Base-by-base conservation (phyloP, 2,888 invertebrate genomes). In the Hofmannophila pseudospretella region DNA sequence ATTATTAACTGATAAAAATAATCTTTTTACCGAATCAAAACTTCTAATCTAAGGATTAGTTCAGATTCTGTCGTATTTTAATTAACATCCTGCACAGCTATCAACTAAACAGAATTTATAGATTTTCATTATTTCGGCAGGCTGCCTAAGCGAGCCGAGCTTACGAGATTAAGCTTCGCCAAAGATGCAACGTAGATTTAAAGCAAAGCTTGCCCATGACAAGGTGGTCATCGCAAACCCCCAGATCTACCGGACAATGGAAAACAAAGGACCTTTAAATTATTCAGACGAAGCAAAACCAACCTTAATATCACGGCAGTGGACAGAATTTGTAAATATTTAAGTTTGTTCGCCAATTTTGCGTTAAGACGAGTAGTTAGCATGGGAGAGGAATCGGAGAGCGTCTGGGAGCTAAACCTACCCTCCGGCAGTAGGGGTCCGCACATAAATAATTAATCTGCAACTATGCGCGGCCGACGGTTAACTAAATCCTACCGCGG, bases 381-480 rank as follows among this genome's bases (percentile, higher is more conserved):
- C 81, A 79, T 81, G 78, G 71, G 77, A 72, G 77, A 78, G 80
- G 68, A 78, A 74, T 75, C 73, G 68, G 58, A 61, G 71, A 72
- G 63, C 71, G 84, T 84, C 85, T 85, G 80, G 79, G 70, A 70
- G 75, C 74, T 81, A 79, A 84, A 75, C 66, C 80, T 74, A 62
- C 73, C 78, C 76, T 58, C 52, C 61, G 73, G 61, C 67, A 67
- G 62, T 55, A 45, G 68, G 66, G 77, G 70, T 64, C 58, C 55
- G 67, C 61, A 71, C 76, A 77, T 86, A 85, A 85, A 86, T 86
- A 85, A 85, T 85, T 85, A 82, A 86, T 85, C 84, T 82, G 67
- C 59, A 59, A 49, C 75, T 72, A 77, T 80, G 78, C 78, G 71
- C 77, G 76, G 66, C 68, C 67, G 63, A 57, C 64, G 76, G 76